Conservation (phyloP, 2,113 vertebrate species). For the Mirounga angustirostris region DNA sequence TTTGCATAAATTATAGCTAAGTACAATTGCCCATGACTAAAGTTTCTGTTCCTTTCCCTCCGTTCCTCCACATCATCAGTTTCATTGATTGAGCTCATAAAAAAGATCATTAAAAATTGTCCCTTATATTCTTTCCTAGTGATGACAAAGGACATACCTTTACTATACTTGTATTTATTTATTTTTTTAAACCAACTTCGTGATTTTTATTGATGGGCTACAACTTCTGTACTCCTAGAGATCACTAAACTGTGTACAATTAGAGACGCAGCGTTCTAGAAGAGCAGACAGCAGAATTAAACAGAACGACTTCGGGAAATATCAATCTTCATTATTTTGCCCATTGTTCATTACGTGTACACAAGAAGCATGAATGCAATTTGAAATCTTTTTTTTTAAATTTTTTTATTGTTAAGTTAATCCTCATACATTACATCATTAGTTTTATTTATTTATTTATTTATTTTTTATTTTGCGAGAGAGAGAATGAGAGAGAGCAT, state of each 20-base stretch:
- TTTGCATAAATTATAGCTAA: neutral
- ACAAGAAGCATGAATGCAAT: slow-evolving; percentile 90
- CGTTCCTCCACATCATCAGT: neutral
- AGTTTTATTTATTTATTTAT: too few relatives aligned
- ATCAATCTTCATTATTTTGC: slow-evolving; percentile 87
- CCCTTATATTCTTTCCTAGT: neutral
- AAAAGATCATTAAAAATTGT: neutral
- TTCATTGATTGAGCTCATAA: neutral
- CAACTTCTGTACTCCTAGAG: slow-evolving; percentile 88
- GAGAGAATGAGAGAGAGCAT: too few relatives aligned
- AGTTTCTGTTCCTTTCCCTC: neutral
- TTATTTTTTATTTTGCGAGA: too few relatives aligned
- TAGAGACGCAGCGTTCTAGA: slow-evolving; percentile 86
- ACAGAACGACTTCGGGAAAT: slow-evolving; percentile 90
- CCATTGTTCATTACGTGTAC: slow-evolving; percentile 87
- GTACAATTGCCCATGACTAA: neutral
- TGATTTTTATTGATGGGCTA: slow-evolving; percentile 93
- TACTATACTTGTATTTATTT: neutral
- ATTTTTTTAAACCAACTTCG: slow-evolving; percentile 86
- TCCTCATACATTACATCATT: too few relatives aligned
- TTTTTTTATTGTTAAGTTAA: too few relatives aligned
- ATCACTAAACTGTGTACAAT: slow-evolving; percentile 91
- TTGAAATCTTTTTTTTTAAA: slow-evolving; percentile 82
- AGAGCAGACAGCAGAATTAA: slow-evolving; percentile 91
- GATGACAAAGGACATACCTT: neutral